These are phyloP conservation scores for Macrotus californicus DNA, from an alignment of 2,113 vertebrate species.

Conservation along the genomic window DNA sequence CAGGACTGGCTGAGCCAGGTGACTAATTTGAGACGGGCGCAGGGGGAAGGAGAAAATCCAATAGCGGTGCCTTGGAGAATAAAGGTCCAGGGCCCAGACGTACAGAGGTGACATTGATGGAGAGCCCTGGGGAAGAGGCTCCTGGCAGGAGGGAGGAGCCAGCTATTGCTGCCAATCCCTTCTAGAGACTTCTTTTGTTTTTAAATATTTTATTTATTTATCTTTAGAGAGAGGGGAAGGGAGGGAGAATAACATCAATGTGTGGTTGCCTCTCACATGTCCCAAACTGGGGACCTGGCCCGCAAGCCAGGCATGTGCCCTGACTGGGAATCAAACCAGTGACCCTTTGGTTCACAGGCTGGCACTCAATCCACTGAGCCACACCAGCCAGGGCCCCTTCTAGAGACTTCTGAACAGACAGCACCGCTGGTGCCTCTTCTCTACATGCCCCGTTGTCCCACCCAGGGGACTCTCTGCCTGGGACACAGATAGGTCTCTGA, in stretches of 20 bases:
- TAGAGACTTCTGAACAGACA: background rate
- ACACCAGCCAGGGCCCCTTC: too few relatives aligned
- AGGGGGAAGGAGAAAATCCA: background rate
- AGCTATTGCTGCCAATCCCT: background rate
- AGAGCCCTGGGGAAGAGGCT: background rate
- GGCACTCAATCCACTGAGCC: too few relatives aligned
- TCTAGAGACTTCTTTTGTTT: background rate
- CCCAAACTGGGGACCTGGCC: too few relatives aligned
- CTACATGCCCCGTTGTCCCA: background rate
- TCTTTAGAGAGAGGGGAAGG: too few relatives aligned
- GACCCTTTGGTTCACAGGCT: too few relatives aligned
- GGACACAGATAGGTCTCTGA: background rate
- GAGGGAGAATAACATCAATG: too few relatives aligned
- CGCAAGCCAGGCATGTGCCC: too few relatives aligned
- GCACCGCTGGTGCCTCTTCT: background rate
- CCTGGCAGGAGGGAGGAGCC: background rate
- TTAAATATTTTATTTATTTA: too few relatives aligned
- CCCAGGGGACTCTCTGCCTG: background rate
- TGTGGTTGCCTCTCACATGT: too few relatives aligned
- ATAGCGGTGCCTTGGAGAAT: accelerated
- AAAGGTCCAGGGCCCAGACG: background rate
- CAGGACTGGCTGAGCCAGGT: background rate
- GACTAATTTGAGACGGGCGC: background rate
- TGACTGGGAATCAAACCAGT: too few relatives aligned
- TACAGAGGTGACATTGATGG: background rate